Conservation (phyloP, 2,797 vertebrate genomes). For the Esox lucius region DNA sequence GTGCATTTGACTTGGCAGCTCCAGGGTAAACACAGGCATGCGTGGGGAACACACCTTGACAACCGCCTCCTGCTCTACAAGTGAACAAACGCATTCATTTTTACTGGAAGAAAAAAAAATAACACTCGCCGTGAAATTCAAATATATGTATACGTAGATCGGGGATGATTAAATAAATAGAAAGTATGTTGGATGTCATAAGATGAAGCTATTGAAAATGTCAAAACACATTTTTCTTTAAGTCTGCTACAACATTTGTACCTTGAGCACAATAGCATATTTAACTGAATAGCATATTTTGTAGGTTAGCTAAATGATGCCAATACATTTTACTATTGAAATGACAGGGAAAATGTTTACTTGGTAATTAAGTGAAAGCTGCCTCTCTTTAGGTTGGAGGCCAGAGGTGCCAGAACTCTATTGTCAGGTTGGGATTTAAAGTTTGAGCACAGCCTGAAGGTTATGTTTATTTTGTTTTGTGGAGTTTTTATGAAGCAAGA, state of each 20-base stretch:
- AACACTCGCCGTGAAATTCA: constrained; percentile 12
- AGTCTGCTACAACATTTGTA: constrained; percentile 7
- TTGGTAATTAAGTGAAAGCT: too few relatives aligned
- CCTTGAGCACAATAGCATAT: too few relatives aligned
- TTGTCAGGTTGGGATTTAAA: too few relatives aligned
- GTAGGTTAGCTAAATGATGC: background rate
- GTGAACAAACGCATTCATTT: constrained; percentile 16
- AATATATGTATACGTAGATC: constrained; percentile 9
- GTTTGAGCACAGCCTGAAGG: too few relatives aligned
- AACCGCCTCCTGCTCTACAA: constrained; percentile 26
- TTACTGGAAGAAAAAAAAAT: background rate
- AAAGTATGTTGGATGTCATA: constrained; percentile 3
- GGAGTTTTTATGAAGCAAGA: too few relatives aligned
- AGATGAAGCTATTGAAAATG: constrained; percentile 6
- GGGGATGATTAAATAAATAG: constrained; percentile 9
- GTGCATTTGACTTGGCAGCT: constrained; percentile 46
- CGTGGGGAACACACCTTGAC: constrained; percentile 44
- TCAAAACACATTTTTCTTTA: constrained; percentile 18
- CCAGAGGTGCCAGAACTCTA: too few relatives aligned
- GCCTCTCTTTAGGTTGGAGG: too few relatives aligned
- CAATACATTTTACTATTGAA: background rate
- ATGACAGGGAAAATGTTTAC: too few relatives aligned
- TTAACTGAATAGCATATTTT: background rate
- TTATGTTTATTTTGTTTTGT: too few relatives aligned
- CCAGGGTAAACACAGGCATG: constrained; percentile 49